These are phyloP conservation scores for Hippocampus zosterae DNA, from an alignment of 2,113 vertebrate genomes.

Conservation along the genomic window DNA sequence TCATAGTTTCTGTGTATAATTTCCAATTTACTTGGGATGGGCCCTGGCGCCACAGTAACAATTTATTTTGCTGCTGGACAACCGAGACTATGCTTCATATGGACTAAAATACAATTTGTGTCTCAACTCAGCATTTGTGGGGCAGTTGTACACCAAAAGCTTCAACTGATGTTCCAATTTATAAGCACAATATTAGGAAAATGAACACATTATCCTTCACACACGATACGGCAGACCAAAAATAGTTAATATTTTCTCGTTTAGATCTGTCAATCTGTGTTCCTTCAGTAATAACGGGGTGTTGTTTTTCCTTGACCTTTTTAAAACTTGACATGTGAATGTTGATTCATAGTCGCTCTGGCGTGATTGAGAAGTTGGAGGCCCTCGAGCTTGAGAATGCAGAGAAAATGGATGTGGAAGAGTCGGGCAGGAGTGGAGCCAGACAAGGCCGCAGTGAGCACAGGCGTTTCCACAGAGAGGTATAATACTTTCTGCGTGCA, in stretches of 20 bases:
- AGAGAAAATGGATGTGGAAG: constrained; percentile 76
- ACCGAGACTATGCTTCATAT: too few species aligned
- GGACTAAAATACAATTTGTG: neutral
- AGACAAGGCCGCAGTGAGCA: constrained; percentile 75
- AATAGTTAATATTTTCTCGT: neutral
- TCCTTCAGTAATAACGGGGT: neutral
- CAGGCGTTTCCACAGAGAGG: constrained; percentile 70
- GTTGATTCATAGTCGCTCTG: constrained; percentile 63
- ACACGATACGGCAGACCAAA: neutral
- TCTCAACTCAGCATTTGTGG: neutral
- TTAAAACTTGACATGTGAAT: neutral
- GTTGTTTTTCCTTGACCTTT: neutral
- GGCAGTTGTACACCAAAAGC: neutral
- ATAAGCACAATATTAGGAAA: neutral
- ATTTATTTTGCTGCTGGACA: neutral
- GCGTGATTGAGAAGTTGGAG: constrained; percentile 79
- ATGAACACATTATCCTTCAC: neutral
- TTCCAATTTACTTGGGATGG: neutral
- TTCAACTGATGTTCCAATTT: neutral
- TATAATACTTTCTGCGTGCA: constrained; percentile 25
- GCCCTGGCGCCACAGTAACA: neutral
- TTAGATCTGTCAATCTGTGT: neutral
- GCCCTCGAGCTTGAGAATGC: constrained; percentile 77
- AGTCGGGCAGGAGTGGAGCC: constrained; percentile 42
- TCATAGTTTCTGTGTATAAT: neutral